Conservation (phyloP, 2,113 vertebrate species). For the Petroica traversi region DNA sequence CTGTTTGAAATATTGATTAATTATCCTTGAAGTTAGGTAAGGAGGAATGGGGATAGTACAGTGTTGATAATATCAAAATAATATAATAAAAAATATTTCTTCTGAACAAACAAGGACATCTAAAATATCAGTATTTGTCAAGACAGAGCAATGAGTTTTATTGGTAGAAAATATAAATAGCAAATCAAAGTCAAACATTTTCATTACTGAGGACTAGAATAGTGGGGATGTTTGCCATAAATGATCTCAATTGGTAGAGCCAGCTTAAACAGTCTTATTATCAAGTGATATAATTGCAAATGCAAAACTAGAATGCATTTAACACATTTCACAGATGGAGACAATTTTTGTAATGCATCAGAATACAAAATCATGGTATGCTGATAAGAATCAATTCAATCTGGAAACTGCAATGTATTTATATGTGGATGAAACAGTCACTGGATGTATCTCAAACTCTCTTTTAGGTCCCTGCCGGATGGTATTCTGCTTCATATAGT, state of each 20-base stretch:
- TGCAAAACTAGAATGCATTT: background rate
- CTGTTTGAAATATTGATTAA: background rate
- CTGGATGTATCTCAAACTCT: background rate
- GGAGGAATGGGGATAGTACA: background rate
- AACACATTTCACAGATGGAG: background rate
- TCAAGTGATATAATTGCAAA: background rate
- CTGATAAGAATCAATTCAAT: background rate
- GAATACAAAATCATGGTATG: background rate
- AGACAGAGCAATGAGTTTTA: background rate
- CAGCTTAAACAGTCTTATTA: background rate
- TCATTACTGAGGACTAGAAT: background rate
- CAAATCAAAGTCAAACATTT: background rate
- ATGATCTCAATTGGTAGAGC: background rate
- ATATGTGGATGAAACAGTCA: background rate
- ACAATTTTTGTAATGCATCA: background rate
- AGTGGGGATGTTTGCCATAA: background rate
- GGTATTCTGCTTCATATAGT: background rate
- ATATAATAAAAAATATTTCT: background rate
- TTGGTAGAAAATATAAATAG: background rate
- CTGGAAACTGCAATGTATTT: background rate
- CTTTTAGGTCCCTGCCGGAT: background rate
- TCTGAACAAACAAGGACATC: background rate
- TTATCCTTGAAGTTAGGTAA: background rate
- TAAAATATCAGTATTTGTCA: background rate
- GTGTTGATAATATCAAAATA: background rate